Evolutionary conservation across 2,797 vertebrate genomes (phyloP).

Genomic region (Oceanodroma leucorhoa): DNA sequence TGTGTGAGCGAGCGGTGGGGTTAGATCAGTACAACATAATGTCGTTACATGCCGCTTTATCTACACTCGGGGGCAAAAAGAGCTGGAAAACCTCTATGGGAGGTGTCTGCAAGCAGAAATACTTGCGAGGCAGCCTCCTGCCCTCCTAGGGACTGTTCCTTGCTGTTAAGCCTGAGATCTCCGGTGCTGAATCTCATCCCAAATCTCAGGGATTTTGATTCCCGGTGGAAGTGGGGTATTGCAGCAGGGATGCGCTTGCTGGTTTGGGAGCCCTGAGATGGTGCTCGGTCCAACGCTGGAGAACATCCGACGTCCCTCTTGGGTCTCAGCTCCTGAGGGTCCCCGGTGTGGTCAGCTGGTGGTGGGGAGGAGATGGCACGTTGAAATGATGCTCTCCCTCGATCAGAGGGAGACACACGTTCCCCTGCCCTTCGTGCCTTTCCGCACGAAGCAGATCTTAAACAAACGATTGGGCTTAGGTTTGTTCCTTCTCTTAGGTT

Average conservation of each 20-base stretch:
- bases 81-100: not conserved
- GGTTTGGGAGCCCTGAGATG: not conserved
- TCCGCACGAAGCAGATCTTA: rapidly evolving
- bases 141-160: not conserved
- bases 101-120: not conserved
- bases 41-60: not conserved
- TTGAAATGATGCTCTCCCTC: not conserved
- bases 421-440: not conserved
- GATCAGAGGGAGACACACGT: not conserved
- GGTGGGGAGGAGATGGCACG: rapidly evolving
- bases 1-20: not conserved
- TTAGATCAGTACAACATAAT: not conserved
- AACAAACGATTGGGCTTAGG: rapidly evolving
- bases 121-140: not conserved
- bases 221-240: rapidly evolving
- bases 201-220: not conserved
- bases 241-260: not conserved
- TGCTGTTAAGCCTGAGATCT: not conserved
- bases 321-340: not conserved
- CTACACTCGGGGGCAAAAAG: not conserved
- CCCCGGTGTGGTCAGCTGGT: rapidly evolving
- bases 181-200: not conserved
- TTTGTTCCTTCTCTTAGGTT: not conserved
- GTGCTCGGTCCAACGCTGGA: rapidly evolving
- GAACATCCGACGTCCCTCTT: not conserved